phyloP scores from a whole-genome alignment of 2,113 vertebrate genomes.

The Protobothrops mucrosquamatus region DNA sequence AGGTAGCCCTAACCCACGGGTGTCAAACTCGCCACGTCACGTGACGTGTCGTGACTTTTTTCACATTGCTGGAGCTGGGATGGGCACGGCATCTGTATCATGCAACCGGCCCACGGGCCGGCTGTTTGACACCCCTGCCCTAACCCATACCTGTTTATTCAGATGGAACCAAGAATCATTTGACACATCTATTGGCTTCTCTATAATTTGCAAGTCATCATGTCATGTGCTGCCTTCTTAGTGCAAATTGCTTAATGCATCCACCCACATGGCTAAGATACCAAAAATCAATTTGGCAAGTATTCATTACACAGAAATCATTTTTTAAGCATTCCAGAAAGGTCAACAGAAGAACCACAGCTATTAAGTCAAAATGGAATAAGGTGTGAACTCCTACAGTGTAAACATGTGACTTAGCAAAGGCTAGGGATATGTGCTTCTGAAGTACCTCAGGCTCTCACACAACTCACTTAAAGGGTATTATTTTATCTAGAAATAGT shows the following conservation, averaged over 20 bases:
- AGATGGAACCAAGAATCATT: slow-evolving; percentile 35
- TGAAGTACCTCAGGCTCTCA: not conserved
- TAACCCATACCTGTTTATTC: slow-evolving; percentile 33
- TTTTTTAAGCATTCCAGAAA: slow-evolving; percentile 40
- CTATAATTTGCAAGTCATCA: slow-evolving; percentile 49
- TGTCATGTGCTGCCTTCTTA: slow-evolving; percentile 33
- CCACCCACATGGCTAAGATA: slow-evolving; percentile 51
- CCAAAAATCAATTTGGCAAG: slow-evolving; percentile 62
- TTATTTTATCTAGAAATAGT: not conserved
- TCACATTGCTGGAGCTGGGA: too few relatives aligned
- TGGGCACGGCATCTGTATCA: too few relatives aligned
- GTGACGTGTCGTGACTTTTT: too few relatives aligned
- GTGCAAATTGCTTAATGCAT: slow-evolving; percentile 52
- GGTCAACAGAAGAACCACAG: slow-evolving; percentile 50
- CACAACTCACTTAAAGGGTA: not conserved
- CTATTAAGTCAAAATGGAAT: slow-evolving; percentile 47
- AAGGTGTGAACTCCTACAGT: slow-evolving; percentile 48
- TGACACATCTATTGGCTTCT: not conserved
- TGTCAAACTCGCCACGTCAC: too few relatives aligned
- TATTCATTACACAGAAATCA: slow-evolving; percentile 61
- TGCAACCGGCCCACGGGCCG: too few relatives aligned
- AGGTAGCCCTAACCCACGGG: not conserved
- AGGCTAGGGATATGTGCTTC: not conserved
- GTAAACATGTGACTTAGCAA: not conserved
- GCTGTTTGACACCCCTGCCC: not conserved